Evolutionary conservation across 2,113 vertebrate genomes (phyloP).

Genomic region (Petaurus breviceps): DNA sequence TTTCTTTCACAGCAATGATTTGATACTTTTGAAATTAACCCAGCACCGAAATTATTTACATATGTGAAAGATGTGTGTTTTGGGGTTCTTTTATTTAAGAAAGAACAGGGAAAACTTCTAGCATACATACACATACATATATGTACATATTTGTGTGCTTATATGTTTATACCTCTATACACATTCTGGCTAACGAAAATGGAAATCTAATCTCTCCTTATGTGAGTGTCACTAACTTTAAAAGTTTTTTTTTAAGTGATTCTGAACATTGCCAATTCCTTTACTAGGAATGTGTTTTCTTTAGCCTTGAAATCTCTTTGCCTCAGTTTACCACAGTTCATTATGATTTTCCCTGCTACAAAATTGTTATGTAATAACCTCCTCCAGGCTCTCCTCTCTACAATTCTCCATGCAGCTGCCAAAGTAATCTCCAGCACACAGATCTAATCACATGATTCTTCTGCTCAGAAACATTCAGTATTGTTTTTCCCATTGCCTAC

Average conservation of each 20-base stretch:
- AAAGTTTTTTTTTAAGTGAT: neutral
- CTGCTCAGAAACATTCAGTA: neutral
- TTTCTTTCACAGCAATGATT: slow-evolving; percentile 93
- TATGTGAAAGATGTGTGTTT: slow-evolving; percentile 91
- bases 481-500: neutral
- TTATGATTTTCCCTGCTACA: neutral
- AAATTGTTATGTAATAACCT: neutral
- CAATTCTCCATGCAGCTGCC: neutral
- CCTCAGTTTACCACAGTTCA: neutral
- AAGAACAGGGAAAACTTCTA: slow-evolving; percentile 89
- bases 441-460: neutral
- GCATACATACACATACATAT: slow-evolving; percentile 86
- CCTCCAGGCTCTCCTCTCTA: neutral
- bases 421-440: neutral
- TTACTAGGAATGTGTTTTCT: neutral
- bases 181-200: slow-evolving; percentile 84
- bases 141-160: slow-evolving; percentile 55
- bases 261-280: neutral
- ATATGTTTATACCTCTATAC: neutral
- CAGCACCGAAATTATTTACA: slow-evolving; percentile 92
- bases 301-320: neutral
- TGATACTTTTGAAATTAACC: slow-evolving; percentile 88
- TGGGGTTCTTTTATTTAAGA: slow-evolving; percentile 87
- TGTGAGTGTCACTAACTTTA: slow-evolving; percentile 9
- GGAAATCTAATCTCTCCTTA: slow-evolving; percentile 87